Evolutionary conservation across 2,888 invertebrate genomes (phyloP), one percentile per base, ranked within the genome.

Genomic region (Colletes collaris): DNA sequence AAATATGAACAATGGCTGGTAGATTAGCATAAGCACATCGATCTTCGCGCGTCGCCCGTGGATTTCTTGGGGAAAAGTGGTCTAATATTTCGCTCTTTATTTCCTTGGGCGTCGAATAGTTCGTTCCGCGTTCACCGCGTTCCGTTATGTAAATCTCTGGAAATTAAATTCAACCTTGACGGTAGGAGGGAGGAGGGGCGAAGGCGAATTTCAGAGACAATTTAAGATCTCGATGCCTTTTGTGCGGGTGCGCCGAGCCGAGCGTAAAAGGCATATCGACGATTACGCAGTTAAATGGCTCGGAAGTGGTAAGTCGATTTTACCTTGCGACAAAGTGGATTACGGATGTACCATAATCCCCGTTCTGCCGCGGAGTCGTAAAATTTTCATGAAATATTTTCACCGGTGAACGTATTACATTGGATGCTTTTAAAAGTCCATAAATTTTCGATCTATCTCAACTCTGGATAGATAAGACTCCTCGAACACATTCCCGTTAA

Each of bases 281-380:
- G 80, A 84, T 84, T 78, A 84, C 68, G 58, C 60, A 58, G 76
- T 73, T 79, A 80, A 84, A 82, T 76, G 73, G 76, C 53, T 46
- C 37, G 80, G 63, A 82, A 78, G 59, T 74, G 77, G 84, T 76
- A 82, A 78, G 82, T 82, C 77, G 82, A 76, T 80, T 76, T 74
- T 78, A 71, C 67, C 71, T 66, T 13, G 55, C 63, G 76, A 77
- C 76, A 75, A 76, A 82, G 77, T 84, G 75, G 72, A 81, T 84
- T 84, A 82, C 64, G 67, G 63, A 35, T 66, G 65, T 37, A 58
- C 71, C 63, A 64, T 77, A 81, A 77, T 76, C 69, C 63, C 19
- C 11, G 63, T 35, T 63, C 44, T 46, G 10, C 8, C 44, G 7
- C 2, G 3, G 2, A 10, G 44, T 46, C 2, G 44, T 46, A 10